Percentiles rank a stretch among this genome's conserved stretches.
phyloP scores from a whole-genome alignment of 2,797 vertebrate species.

The Tamandua tetradactyla region DNA sequence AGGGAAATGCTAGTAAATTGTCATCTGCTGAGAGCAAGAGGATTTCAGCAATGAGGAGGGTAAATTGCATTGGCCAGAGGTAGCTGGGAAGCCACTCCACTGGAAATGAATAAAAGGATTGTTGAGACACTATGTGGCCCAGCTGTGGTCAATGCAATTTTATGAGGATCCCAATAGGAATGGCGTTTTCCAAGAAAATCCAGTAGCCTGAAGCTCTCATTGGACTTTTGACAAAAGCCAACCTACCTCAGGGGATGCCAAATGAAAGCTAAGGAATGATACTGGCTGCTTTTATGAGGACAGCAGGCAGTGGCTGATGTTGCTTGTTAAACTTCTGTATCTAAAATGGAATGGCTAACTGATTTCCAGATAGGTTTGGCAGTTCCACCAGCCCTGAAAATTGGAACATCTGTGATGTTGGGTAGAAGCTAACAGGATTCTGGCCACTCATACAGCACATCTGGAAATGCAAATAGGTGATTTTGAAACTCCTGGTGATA shows the following conservation, averaged over 20 bases:
- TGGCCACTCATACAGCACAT: neutral
- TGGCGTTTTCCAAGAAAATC: neutral
- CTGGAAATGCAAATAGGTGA: neutral
- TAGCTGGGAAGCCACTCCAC: neutral
- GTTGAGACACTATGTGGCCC: neutral
- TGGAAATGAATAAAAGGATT: neutral
- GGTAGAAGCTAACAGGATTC: neutral
- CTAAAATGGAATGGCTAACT: neutral
- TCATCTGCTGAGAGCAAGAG: neutral
- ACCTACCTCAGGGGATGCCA: neutral
- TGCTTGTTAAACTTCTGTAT: neutral
- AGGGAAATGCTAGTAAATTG: neutral
- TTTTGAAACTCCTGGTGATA: neutral
- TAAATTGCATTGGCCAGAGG: neutral
- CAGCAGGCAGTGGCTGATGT: neutral
- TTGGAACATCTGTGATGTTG: neutral
- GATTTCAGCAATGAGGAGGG: neutral
- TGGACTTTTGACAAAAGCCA: neutral
- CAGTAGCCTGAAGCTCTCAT: neutral
- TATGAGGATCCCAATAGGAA: neutral
- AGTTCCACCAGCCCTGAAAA: neutral
- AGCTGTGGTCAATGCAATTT: neutral
- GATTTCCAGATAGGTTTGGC: neutral
- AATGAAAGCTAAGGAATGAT: neutral
- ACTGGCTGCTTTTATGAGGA: neutral